Evolutionary conservation across 2,797 vertebrate genomes (phyloP).

Genomic region (Hemitrygon akajei): DNA sequence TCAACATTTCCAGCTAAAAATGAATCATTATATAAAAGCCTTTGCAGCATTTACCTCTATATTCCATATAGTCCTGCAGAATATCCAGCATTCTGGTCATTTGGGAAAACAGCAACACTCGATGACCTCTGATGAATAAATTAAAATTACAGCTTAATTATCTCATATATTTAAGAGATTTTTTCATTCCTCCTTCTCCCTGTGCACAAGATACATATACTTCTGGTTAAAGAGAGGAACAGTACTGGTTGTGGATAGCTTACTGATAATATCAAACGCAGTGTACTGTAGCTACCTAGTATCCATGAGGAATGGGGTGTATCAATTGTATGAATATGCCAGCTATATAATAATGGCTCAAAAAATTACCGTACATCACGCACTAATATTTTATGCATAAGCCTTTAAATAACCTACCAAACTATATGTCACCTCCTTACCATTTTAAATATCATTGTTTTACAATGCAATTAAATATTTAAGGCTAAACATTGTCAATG

Average conservation of each 20-base stretch:
- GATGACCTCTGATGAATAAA: constrained; percentile 67
- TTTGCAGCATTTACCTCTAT: constrained; percentile 62
- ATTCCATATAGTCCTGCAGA: constrained; percentile 87
- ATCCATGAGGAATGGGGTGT: too few species aligned
- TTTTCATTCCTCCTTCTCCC: neutral
- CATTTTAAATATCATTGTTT: too few species aligned
- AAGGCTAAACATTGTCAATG: too few species aligned
- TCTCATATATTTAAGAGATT: neutral
- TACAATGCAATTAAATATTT: too few species aligned
- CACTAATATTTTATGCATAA: too few species aligned
- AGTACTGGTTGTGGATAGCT: neutral
- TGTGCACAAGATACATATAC: neutral
- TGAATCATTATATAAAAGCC: neutral
- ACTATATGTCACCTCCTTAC: too few species aligned
- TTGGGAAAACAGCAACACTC: constrained; percentile 83
- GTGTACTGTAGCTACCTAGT: too few species aligned
- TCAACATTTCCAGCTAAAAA: neutral
- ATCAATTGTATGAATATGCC: too few species aligned
- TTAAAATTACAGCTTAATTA: constrained; percentile 13
- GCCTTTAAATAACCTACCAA: too few species aligned
- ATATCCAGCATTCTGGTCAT: constrained; percentile 88
- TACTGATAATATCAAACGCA: neutral
- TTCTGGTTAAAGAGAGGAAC: neutral
- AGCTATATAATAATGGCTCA: too few species aligned
- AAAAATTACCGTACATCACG: too few species aligned